phyloP scores from a whole-genome alignment of 35 echinoderm and acorn worm species.

The Eucidaris tribuloides region DNA sequence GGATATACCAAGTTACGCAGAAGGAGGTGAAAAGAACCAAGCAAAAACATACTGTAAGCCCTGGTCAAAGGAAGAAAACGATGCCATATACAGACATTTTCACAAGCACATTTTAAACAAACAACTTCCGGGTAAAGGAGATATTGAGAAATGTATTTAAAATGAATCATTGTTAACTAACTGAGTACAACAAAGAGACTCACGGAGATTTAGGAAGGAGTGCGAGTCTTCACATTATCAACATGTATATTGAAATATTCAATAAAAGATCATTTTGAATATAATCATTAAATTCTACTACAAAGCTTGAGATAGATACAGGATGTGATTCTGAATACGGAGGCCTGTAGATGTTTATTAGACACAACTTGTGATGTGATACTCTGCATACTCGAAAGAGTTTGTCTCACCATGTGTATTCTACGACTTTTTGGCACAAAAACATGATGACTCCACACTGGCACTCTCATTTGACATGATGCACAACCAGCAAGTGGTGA shows the following conservation, averaged over 20 bases:
- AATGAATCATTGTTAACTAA: too few species aligned
- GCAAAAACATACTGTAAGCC: too few species aligned
- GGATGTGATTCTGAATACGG: slow-evolving; percentile 1
- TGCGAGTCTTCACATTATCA: not conserved
- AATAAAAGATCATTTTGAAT: slow-evolving; percentile 11
- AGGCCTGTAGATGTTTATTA: slow-evolving; percentile 17
- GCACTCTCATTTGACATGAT: slow-evolving; percentile 40
- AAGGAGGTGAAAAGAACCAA: too few species aligned
- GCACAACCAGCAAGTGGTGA: slow-evolving; percentile 25
- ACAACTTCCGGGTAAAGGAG: too few species aligned
- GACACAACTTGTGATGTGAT: slow-evolving; percentile 9
- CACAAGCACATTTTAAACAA: too few species aligned
- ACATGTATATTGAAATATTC: not conserved
- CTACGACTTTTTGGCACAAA: not conserved
- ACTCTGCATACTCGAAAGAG: slow-evolving; percentile 20
- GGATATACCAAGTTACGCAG: too few species aligned
- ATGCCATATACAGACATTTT: too few species aligned
- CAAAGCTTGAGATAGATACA: not conserved
- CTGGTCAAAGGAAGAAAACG: too few species aligned
- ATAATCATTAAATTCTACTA: not conserved
- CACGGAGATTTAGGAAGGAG: not conserved
- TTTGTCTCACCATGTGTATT: slow-evolving; percentile 6
- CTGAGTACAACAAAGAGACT: slow-evolving; percentile 15
- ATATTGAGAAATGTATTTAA: too few species aligned
- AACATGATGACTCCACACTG: not conserved